Evolutionary conservation across 2,888 invertebrate species (phyloP), one percentile per base, ranked within the genome.

Genomic region (Spatulosminthurus flaviceps): DNA sequence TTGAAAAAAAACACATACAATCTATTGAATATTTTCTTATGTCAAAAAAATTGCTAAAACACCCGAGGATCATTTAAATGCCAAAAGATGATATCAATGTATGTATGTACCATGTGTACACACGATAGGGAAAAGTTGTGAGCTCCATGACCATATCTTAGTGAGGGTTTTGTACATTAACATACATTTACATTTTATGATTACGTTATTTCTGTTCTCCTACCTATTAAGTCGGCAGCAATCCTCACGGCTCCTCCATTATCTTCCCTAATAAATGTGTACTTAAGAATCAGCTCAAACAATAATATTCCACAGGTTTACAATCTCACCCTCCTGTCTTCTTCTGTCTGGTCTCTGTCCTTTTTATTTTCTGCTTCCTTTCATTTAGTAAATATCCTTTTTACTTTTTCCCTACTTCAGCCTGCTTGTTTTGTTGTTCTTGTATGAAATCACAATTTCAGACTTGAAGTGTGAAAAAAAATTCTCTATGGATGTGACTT

Each of bases 381-480:
- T 67, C 29, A 0, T 19, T 26, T 26, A 67, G 24, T 67, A 19
- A 11, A 13, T 51, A 28, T 26, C 13, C 16, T 67, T n/a, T 67
- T 28, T 21, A 66, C 13, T 66, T 26, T 2, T 24, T 66, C 66
- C 26, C 13, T 66, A 22, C 41, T 41, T 13, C 13, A 13, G 41
- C 13, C 41, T 41, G 41, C 9, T 41, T 13, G 7, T 7, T 2
- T 13, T n/a, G 51, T 51, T 51, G 51, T 51, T 51, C 51, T 16
- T 51, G 41, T 41, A 9, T 26, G 13, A 22, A 67, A 67, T 67
- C 67, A 28, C 16, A 67, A 67, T 67, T n/a, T 67, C 67, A 28
- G 67, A 28, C 28, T 67, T 67, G 4, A 67, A 67, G 67, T 67
- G 67, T 67, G 67, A 67, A 67, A 1, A 67, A 64, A 64, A n/a